Percentiles rank a stretch among this genome's conserved stretches.
Conservation (phyloP, 2,113 vertebrate genomes). For the Corapipo altera region DNA sequence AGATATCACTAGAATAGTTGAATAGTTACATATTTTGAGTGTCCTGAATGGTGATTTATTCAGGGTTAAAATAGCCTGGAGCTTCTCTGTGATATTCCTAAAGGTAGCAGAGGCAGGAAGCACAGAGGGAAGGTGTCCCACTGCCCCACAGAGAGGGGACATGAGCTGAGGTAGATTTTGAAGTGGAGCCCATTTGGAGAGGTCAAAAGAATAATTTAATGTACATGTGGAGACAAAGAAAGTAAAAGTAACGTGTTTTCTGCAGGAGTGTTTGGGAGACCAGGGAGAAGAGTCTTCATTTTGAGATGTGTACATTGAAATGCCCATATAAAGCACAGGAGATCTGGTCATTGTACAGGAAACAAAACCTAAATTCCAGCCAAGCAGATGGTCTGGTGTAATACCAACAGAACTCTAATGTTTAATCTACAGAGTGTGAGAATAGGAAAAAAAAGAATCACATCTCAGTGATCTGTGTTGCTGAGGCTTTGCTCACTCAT, state of each 20-base stretch:
- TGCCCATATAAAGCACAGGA: background rate
- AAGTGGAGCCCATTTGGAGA: background rate
- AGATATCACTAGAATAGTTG: background rate
- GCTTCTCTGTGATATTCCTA: background rate
- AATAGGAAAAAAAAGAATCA: background rate
- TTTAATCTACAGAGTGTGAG: background rate
- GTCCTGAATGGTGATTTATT: background rate
- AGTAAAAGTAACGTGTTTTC: background rate
- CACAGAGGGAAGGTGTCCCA: background rate
- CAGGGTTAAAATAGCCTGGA: background rate
- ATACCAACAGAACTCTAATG: background rate
- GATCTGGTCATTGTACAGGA: background rate
- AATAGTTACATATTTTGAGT: background rate
- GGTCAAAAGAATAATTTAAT: background rate
- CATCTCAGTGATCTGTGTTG: background rate
- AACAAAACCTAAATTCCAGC: background rate
- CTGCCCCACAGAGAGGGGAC: background rate
- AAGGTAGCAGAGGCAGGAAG: background rate
- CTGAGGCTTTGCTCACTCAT: background rate
- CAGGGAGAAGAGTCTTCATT: background rate
- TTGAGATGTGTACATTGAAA: background rate
- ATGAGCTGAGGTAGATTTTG: background rate
- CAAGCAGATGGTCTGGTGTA: background rate
- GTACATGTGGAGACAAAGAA: background rate
- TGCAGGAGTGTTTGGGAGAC: background rate